Evolutionary conservation across 2,888 invertebrate species (phyloP), one percentile per base, ranked within the genome.

Genomic region (Cosmopolites sordidus): DNA sequence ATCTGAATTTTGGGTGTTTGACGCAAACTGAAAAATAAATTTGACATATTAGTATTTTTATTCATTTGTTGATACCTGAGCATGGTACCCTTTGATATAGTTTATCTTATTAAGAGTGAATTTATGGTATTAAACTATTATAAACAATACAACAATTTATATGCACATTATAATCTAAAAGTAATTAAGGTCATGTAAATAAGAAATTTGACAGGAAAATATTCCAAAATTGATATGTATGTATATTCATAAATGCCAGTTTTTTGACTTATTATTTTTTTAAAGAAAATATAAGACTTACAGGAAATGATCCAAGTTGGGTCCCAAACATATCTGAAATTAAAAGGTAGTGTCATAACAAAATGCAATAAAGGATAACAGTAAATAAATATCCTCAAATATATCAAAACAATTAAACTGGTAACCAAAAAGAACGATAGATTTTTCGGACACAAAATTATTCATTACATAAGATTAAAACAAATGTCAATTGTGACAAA

Each of bases 241-340:
- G n/a, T n/a, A n/a, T n/a, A n/a, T n/a, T n/a, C n/a, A n/a, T n/a
- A n/a, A n/a, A n/a, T n/a, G n/a, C n/a, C n/a, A n/a, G n/a, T n/a
- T n/a, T n/a, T n/a, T n/a, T n/a, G n/a, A n/a, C n/a, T n/a, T n/a
- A n/a, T n/a, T n/a, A n/a, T n/a, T n/a, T n/a, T n/a, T n/a, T n/a
- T n/a, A n/a, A n/a, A n/a, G n/a, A n/a, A n/a, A n/a, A 22, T 22
- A 16, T 11, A 16, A 44, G 48, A 63, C 64, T 64, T 52, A 64
- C 64, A 53, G 64, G 62, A 47, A 64, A 60, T 30, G 58, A 54
- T 46, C 64, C 64, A 48, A 64, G 42, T 52, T 62, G 60, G 22
- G 61, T 51, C 47, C 58, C 56, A 43, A 62, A 64, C 64, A 64
- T 64, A 14, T 54, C 60, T 62, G 55, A 56, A 62, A 63, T 50